Conservation (phyloP, 2,797 vertebrate genomes). For the Macroramphosus scolopax region DNA sequence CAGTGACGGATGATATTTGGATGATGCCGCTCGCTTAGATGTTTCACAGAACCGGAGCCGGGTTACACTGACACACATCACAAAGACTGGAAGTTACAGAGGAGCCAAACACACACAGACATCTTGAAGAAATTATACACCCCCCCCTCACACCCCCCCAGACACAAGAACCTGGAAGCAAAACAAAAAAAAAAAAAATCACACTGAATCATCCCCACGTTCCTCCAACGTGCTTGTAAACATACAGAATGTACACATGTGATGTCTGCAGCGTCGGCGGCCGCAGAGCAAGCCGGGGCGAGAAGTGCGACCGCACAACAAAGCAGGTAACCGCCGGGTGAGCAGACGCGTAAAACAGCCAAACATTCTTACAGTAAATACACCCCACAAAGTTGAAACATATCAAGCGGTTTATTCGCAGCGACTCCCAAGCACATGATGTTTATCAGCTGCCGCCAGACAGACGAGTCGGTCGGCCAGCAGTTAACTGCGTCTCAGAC, state of each 20-base stretch:
- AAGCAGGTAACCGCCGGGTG: conserved; percentile 57
- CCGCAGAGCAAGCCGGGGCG: conserved; percentile 38
- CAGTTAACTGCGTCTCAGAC: conserved; percentile 79
- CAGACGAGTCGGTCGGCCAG: conserved; percentile 74
- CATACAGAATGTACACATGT: conserved; percentile 36
- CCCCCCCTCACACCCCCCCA: neutral
- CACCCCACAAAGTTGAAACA: conserved; percentile 72
- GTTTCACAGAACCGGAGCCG: conserved; percentile 65
- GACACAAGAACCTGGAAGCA: conserved; percentile 58
- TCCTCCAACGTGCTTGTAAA: conserved; percentile 57
- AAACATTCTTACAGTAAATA: conserved; percentile 71
- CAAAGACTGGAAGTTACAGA: conserved; percentile 54
- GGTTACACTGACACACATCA: conserved; percentile 70
- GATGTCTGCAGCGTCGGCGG: conserved; percentile 48
- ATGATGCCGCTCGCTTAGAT: conserved; percentile 71
- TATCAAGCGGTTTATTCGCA: conserved; percentile 82
- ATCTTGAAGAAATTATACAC: conserved; percentile 77
- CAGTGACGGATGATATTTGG: conserved; percentile 80
- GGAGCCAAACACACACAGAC: conserved; percentile 66
- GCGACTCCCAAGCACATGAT: conserved; percentile 72
- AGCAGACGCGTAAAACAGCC: conserved; percentile 45
- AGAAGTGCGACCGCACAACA: conserved; percentile 34
- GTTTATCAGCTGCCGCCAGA: conserved; percentile 82
- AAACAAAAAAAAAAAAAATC: conserved; percentile 68
- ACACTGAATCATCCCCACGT: conserved; percentile 55